phyloP scores from a whole-genome alignment of 2,888 invertebrate species.

The Philereme transversata region DNA sequence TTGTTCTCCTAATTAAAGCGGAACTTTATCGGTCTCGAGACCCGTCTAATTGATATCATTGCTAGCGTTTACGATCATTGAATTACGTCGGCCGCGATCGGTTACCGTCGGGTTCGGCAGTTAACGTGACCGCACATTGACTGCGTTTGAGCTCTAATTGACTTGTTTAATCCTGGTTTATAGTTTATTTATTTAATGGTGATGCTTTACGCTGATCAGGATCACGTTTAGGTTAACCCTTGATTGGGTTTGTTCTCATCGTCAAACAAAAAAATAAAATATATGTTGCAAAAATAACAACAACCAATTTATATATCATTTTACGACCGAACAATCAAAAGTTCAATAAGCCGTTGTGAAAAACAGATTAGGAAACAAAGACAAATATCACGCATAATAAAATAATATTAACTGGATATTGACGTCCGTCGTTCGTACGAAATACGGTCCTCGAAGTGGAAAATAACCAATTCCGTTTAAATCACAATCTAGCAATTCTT shows the following conservation, averaged over 20 bases:
- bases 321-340: constrained; percentile 48
- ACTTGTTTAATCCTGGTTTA: constrained; percentile 79
- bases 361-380: constrained; percentile 55
- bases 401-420: constrained; percentile 71
- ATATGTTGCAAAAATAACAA: not conserved
- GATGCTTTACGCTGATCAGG: constrained; percentile 11
- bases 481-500: constrained; percentile 82
- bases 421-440: constrained; percentile 38
- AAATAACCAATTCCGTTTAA: constrained; percentile 82
- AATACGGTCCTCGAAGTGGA: constrained; percentile 75
- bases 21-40: constrained; percentile 80
- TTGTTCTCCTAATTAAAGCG: constrained; percentile 83
- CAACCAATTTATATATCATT: constrained; percentile 26
- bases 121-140: constrained; percentile 81
- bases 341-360: constrained; percentile 54
- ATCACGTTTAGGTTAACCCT: not conserved
- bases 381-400: constrained; percentile 76
- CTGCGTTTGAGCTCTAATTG: constrained; percentile 72
- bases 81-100: constrained; percentile 77
- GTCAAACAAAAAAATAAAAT: not conserved
- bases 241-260: too few relatives aligned
- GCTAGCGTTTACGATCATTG: constrained; percentile 82
- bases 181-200: constrained; percentile 75
- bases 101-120: constrained; percentile 71
- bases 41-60: constrained; percentile 83